Conservation (phyloP, 2,113 vertebrate species). For the Nannobrachium achirus region DNA sequence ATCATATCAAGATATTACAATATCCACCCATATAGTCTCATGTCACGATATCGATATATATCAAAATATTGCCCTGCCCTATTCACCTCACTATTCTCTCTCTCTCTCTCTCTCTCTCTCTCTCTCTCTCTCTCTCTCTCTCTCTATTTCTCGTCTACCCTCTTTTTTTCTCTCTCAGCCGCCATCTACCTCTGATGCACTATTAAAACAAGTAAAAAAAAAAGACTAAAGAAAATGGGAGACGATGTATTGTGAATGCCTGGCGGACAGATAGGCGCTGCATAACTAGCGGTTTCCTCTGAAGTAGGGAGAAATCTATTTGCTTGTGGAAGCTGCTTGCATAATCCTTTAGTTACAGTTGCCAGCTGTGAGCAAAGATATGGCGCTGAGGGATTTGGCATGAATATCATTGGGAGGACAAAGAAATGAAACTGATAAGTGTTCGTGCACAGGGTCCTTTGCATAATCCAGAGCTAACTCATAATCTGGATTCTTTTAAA, state of each 20-base stretch:
- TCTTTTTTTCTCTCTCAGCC: conserved; percentile 7
- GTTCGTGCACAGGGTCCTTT: conserved; percentile 75
- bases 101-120: conserved; percentile 26
- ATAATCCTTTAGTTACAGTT: conserved; percentile 94
- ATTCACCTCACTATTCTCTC: not conserved
- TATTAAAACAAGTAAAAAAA: conserved; percentile 74
- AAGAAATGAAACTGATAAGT: conserved; percentile 85
- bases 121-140: conserved; percentile 4
- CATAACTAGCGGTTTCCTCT: conserved; percentile 80
- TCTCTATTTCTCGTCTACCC: not conserved
- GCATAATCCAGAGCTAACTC: conserved; percentile 82
- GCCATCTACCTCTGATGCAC: conserved; percentile 42
- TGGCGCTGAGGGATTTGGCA: conserved; percentile 79
- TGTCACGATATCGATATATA: too few relatives aligned
- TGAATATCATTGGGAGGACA: conserved; percentile 85
- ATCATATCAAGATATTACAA: too few relatives aligned
- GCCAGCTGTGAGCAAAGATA: conserved; percentile 96
- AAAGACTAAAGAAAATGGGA: conserved; percentile 49
- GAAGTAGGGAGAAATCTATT: conserved; percentile 86
- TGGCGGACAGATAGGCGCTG: conserved; percentile 77
- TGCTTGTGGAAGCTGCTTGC: conserved; percentile 84
- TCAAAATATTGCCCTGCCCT: not conserved
- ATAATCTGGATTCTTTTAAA: conserved; percentile 76
- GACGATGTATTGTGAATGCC: conserved; percentile 74
- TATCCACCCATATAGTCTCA: too few relatives aligned